Conservation (phyloP, 1,140 invertebrate genomes). For the Trachelipus rathkii region DNA sequence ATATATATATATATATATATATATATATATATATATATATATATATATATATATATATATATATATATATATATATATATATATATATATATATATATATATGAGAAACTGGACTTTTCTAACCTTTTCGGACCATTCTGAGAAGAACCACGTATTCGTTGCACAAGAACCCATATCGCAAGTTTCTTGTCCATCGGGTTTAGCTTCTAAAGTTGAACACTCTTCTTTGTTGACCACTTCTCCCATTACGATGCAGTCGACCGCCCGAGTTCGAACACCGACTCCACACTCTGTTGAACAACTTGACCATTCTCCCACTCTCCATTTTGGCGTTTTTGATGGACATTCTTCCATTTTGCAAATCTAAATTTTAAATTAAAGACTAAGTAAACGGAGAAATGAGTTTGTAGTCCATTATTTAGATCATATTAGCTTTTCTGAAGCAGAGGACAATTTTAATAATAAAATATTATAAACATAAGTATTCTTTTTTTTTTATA, state of each 20-base stretch:
- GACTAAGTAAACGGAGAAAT: no score
- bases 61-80: constrained; percentile 8
- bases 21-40: background rate
- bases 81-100: background rate
- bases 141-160: constrained; percentile 51
- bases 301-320: constrained; percentile 41
- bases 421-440: no score
- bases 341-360: constrained; percentile 53
- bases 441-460: no score
- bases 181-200: constrained; percentile 49
- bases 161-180: constrained; percentile 57
- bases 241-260: constrained; percentile 55
- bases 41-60: constrained; percentile 15
- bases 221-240: constrained; percentile 43
- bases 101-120: background rate
- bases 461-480: no score
- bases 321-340: constrained; percentile 38
- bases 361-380: constrained; percentile 13
- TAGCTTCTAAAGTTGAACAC: constrained; percentile 47
- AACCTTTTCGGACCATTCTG: constrained; percentile 51
- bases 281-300: constrained; percentile 59
- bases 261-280: constrained; percentile 60
- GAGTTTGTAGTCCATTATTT: no score
- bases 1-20: constrained; percentile 5
- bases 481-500: no score